Evolutionary conservation across 2,888 invertebrate species (phyloP).

Genomic region (Cheilosia grossa): DNA sequence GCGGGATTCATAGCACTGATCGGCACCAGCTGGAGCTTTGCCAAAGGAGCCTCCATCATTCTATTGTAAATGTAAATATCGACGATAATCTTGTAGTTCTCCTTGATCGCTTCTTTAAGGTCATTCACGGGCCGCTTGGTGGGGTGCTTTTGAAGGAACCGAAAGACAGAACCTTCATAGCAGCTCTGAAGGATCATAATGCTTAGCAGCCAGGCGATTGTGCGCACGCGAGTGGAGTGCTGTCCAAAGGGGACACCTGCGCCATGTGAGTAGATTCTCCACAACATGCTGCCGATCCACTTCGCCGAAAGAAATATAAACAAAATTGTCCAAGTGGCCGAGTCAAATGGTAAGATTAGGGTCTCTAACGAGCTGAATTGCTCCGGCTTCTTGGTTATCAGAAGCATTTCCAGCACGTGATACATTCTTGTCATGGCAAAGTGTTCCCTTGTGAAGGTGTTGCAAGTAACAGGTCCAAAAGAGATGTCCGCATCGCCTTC

Average conservation of each 20-base stretch:
- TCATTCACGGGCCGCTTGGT: not conserved
- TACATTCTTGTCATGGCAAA: no score
- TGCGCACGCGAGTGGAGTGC: not conserved
- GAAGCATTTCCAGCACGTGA: no score
- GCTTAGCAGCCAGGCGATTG: not conserved
- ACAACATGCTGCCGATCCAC: not conserved
- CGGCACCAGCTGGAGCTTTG: not conserved
- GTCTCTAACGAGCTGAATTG: not conserved
- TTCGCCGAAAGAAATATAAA: not conserved
- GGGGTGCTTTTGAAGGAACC: not conserved
- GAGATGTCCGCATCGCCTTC: no score
- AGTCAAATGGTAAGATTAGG: not conserved
- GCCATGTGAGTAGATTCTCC: not conserved
- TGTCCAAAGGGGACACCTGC: not conserved
- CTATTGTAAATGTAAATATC: not conserved
- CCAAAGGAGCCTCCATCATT: not conserved
- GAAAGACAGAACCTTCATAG: not conserved
- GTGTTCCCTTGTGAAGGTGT: no score
- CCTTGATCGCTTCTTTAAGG: not conserved
- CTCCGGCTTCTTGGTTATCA: not conserved
- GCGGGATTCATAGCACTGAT: fast-evolving
- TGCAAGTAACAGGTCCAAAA: no score
- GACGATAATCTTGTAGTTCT: not conserved
- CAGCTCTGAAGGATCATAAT: not conserved
- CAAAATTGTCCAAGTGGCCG: not conserved